Evolutionary conservation across 1,140 invertebrate genomes (phyloP), one percentile per base, ranked within the genome.

Genomic region (Spodoptera frugiperda): DNA sequence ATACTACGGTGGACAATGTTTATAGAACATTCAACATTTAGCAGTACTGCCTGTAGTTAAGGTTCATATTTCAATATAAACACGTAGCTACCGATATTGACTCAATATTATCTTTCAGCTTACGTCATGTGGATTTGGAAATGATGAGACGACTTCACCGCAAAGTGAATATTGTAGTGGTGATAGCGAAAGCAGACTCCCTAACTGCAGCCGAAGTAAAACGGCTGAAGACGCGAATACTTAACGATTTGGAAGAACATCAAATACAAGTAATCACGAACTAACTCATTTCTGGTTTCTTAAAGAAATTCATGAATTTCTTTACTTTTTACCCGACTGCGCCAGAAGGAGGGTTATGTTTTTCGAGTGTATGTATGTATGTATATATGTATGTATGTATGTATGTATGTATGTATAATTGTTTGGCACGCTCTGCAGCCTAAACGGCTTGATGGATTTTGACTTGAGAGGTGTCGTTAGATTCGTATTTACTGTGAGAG

Each of bases 161-260:
- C 59, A 99, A 99, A 95, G 98, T 99, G 15, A 99, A 99, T 89
- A 98, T 99, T 71, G 98, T 99, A 15, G 98, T 99, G 57, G 97
- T 99, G 0, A 99, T 99, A 86, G 98, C 98, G 4, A 99, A 99
- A 95, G 98, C 99, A 0, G 99, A 99, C 90, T 99, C 98, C 6
- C 95, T 99, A 14, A 99, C 98, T 0, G 96, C 97, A 17, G 94
- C 96, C 44, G 99, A 99, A 95, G 96, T 99, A 57, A 96, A 96
- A 81, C 97, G 97, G 88, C 95, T 99, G 67, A 99, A 99, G 92
- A 96, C 97, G 82, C 96, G 96, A 79, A 97, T 98, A 77, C 91
- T 98, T 8, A 95, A 95, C 70, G 97, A 98, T 88, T 95, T 98
- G 51, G 96, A 97, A 81, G 97, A 97, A 68, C 95, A 98, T 91